Percentiles rank a stretch among this genome's conserved stretches.
Evolutionary conservation across 2,888 invertebrate genomes (phyloP).

Genomic region (Baccha elongata): DNA sequence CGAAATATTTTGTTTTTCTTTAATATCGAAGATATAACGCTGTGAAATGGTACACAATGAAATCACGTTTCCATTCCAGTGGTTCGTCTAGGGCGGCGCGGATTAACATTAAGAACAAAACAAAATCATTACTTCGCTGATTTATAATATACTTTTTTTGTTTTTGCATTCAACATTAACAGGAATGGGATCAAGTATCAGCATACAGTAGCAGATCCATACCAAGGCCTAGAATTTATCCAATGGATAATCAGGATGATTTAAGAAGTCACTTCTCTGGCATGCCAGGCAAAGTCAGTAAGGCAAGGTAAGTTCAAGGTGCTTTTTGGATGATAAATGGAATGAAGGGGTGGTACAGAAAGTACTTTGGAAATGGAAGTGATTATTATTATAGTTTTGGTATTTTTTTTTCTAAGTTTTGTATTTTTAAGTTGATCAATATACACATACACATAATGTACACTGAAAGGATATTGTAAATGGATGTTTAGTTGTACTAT

Average conservation of each 20-base stretch:
- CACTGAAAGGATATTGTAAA: conserved; percentile 36
- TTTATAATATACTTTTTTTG: conserved; percentile 51
- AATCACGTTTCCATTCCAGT: conserved; percentile 40
- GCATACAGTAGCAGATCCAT: conserved; percentile 95
- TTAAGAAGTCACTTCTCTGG: conserved; percentile 90
- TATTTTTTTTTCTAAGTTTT: conserved; percentile 61
- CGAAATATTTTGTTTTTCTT: conserved; percentile 36
- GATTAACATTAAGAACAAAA: conserved; percentile 22
- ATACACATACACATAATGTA: conserved; percentile 43
- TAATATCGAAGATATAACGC: conserved; percentile 10
- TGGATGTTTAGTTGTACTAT: neutral
- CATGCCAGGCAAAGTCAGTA: conserved; percentile 84
- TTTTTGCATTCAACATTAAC: conserved; percentile 39
- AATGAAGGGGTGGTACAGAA: neutral
- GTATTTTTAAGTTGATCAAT: conserved; percentile 71
- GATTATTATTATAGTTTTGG: conserved; percentile 59
- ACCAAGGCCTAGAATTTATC: conserved; percentile 93
- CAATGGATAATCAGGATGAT: conserved; percentile 89
- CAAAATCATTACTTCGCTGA: conserved; percentile 38
- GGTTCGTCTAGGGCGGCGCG: conserved; percentile 23
- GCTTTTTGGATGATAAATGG: neutral
- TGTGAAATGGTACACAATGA: conserved; percentile 52
- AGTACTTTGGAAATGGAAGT: conserved; percentile 27
- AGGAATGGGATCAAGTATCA: conserved; percentile 94
- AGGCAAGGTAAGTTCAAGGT: conserved; percentile 81